Percentiles rank a stretch among this genome's conserved stretches.
Conservation (phyloP, 2,888 invertebrate genomes). For the Salticus scenicus region DNA sequence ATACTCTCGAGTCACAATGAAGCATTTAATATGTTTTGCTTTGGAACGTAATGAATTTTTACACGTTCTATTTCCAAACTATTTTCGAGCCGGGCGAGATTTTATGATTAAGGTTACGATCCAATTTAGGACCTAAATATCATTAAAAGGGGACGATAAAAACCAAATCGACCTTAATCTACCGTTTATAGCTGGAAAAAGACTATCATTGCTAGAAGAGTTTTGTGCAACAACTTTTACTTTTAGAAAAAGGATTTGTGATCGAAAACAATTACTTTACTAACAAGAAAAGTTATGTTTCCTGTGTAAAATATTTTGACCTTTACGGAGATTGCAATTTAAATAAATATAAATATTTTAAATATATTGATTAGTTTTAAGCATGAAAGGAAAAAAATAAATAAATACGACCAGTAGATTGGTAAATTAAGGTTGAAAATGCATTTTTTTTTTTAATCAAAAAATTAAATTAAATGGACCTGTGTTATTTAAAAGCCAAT, state of each 20-base stretch:
- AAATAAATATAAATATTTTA: too few species aligned
- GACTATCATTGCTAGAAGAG: background rate
- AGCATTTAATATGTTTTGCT: background rate
- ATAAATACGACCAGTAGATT: too few species aligned
- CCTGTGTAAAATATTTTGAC: too few species aligned
- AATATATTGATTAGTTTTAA: too few species aligned
- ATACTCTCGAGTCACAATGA: background rate
- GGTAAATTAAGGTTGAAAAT: too few species aligned
- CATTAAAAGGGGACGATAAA: conserved; percentile 25
- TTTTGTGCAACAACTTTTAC: background rate
- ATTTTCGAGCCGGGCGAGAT: conserved; percentile 11
- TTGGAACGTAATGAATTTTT: conserved; percentile 6
- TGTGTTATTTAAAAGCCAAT: too few species aligned
- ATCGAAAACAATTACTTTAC: background rate
- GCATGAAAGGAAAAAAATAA: too few species aligned
- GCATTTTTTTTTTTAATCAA: too few species aligned
- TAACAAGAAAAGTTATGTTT: background rate
- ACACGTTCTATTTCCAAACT: background rate
- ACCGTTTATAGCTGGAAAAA: conserved; percentile 10
- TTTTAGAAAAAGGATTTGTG: background rate
- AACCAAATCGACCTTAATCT: conserved; percentile 33
- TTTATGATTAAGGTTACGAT: conserved; percentile 10
- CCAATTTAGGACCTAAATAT: conserved; percentile 22
- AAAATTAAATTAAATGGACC: too few species aligned
- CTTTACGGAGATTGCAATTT: too few species aligned